Evolutionary conservation across 1,140 invertebrate species (phyloP), one percentile per base, ranked within the genome.

Genomic region (Drosophila lacertosa): DNA sequence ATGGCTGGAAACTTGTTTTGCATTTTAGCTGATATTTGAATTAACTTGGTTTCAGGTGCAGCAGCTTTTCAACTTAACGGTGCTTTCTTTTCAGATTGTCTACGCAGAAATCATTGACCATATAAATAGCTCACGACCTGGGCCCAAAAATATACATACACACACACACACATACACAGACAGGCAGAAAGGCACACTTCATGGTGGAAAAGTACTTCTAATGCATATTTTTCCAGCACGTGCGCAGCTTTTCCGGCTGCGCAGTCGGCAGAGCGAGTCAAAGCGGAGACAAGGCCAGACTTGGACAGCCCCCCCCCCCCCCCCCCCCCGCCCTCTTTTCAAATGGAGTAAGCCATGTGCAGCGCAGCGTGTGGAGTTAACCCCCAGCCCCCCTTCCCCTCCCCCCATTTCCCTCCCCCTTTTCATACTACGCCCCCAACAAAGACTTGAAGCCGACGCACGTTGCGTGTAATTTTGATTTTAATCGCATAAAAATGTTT

Each of bases 381-480:
- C 33, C 48, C 45, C 48, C 45, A 20, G 5, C 20, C 35, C 18
- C 47, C n/a, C 45, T 22, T 45, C 44, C 26, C 29, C 48, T 15
- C 6, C 20, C 29, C 32, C 22, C 11, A 15, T 32, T 7, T 0
- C 18, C 2, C 11, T 4, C 10, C 18, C 18, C 4, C 29, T 15
- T n/a, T n/a, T n/a, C n/a, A n/a, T n/a, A n/a, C n/a, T 1, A 2
- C 18, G 4, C 22, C 9, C 16, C 10, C 15, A 47, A 29, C 62
- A 44, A 39, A 44, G 64, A 40, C 26, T n/a, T 78, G 73, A 55
- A 53, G 47, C 63, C 57, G 82, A 88, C 82, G 83, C 82, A 88
- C 82, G 82, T 88, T 88, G 82, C 82, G 82, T 88, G 82, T 88
- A 88, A 88, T 88, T 88, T 74, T 86, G 82, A 88, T 88, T 88